Percentiles rank a stretch among this genome's conserved stretches.
Evolutionary conservation across 92 coral and sea anemone genomes (phyloP).

Genomic region (Paramuricea clavata): DNA sequence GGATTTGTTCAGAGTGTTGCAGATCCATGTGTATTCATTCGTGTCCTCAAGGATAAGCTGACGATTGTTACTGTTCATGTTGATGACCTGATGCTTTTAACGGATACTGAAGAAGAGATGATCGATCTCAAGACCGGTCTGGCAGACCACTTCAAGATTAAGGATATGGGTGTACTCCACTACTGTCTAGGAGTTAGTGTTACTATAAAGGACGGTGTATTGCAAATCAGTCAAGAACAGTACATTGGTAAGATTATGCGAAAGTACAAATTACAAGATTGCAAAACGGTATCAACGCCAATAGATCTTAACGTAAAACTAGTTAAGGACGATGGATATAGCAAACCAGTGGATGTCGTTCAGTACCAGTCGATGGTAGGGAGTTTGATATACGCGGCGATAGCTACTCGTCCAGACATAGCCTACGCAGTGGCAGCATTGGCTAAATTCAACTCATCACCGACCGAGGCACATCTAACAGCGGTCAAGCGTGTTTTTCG

Average conservation of each 20-base stretch:
- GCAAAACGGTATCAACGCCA: slow-evolving; percentile 67
- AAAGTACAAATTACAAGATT: slow-evolving; percentile 47
- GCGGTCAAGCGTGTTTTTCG: too few relatives aligned
- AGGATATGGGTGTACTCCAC: slow-evolving; percentile 1
- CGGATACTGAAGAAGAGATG: slow-evolving; percentile 5
- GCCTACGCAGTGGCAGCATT: slow-evolving; percentile 59
- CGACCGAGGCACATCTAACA: too few relatives aligned
- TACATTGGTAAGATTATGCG: slow-evolving; percentile 32
- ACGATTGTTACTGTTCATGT: slow-evolving; percentile 7
- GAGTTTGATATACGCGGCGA: slow-evolving; percentile 60
- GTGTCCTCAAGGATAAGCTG: background rate
- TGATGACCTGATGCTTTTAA: background rate
- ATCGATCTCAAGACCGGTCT: background rate
- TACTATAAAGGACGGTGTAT: background rate
- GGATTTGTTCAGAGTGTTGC: background rate
- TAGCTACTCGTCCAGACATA: slow-evolving; percentile 55
- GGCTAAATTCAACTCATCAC: too few relatives aligned
- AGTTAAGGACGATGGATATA: slow-evolving; percentile 52
- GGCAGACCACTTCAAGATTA: slow-evolving; percentile 18
- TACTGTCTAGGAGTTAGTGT: background rate
- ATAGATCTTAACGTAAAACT: slow-evolving; percentile 62
- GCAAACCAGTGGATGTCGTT: slow-evolving; percentile 60
- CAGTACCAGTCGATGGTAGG: slow-evolving; percentile 67
- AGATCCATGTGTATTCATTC: background rate
- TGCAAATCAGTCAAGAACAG: slow-evolving; percentile 6